Base-by-base conservation (phyloP, 2,113 vertebrate genomes). In the Cyprinodon brontotheroides region DNA sequence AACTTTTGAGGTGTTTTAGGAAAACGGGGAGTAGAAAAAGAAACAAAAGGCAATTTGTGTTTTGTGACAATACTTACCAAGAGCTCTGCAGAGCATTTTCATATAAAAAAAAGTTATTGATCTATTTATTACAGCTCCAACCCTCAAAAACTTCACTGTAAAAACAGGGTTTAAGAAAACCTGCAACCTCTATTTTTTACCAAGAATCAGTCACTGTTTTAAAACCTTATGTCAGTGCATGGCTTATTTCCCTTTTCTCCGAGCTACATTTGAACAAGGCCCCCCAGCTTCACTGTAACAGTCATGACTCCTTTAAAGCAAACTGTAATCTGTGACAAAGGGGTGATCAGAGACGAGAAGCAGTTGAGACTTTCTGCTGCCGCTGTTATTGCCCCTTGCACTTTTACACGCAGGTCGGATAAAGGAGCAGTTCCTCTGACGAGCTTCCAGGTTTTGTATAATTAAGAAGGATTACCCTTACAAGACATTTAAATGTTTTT, bases 401-500 rank as follows among this genome's bases (percentile, higher is more conserved):
- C 72, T 57, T 74, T 65, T 70, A 70, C 53, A 72, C 75, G 61
- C 67, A 77, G 71, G 64, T 17, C 39, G 80, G 68, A 79, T 81
- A 79, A 77, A 66, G 65, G 61, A 78, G 63, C 17, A 67, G 75
- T 87, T 93, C 80, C 85, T 83, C 72, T 89, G 88, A 87, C 75
- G n/a, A 86, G 82, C 80, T 91, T 91, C 87, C 89, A 84, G 84
- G 68, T 82, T 91, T 92, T 91, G 86, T 91, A 64, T 38, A 10
- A 68, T 29, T 61, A 72, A 78, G 76, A 80, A 85, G 74, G 74
- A 70, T 15, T 67, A 38, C 20, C 48, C 63, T 79, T 61, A 39
- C 36, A 82, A 79, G 70, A 74, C n/a, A 64, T 67, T 72, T 29
- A 20, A 70, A 43, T 65, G 38, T 74, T 53, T 77, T 53, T 53